A percentile compares a stretch with the other conserved stretches of the same genome.
Conservation (phyloP, 2,797 vertebrate species). For the Pseudotriccus pelzelni region DNA sequence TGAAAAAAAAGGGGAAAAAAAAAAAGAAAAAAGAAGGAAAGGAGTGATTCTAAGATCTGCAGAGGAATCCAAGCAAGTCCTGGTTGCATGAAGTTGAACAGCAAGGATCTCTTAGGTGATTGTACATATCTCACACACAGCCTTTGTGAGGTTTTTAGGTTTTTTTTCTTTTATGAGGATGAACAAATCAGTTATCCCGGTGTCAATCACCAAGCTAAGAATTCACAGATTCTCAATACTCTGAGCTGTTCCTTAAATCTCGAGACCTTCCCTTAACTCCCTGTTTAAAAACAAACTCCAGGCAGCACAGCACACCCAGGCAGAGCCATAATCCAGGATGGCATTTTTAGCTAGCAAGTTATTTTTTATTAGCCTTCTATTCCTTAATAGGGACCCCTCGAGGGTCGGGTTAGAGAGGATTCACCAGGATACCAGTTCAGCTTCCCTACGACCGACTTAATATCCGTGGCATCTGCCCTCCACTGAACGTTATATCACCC, state of each 20-base stretch:
- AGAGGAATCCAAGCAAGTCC: neutral
- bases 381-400: constrained; percentile 61
- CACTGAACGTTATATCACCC: constrained; percentile 35
- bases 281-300: neutral
- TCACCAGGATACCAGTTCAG: constrained; percentile 27
- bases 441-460: constrained; percentile 53
- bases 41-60: neutral
- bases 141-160: rapidly evolving
- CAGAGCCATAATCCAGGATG: constrained; percentile 30
- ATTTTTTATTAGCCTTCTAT: constrained; percentile 64
- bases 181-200: neutral
- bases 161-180: neutral
- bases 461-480: constrained; percentile 40
- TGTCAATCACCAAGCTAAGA: neutral
- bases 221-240: neutral
- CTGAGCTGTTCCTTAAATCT: neutral
- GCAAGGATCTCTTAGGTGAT: neutral
- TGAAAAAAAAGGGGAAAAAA: too few relatives aligned
- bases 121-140: neutral
- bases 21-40: neutral
- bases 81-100: neutral
- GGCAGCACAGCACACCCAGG: neutral
- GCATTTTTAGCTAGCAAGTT: constrained; percentile 61
- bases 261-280: neutral
- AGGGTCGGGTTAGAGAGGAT: constrained; percentile 51